phyloP scores from a whole-genome alignment of 2,113 vertebrate species.

The Hippolais icterina region DNA sequence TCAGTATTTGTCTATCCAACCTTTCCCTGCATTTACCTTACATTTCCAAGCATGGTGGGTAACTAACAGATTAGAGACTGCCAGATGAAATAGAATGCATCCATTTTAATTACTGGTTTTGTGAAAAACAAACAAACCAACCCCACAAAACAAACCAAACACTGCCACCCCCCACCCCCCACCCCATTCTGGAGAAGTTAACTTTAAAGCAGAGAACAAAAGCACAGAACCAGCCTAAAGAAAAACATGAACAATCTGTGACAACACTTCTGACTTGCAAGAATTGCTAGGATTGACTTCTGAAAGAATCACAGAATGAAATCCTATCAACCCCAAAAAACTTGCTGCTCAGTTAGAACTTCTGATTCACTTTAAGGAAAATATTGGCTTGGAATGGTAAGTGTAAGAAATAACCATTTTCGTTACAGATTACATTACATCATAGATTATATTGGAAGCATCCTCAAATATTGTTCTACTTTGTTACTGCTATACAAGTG shows the following conservation, averaged over 20 bases:
- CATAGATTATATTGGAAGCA: rapidly evolving
- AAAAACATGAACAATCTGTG: neutral
- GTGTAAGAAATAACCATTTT: neutral
- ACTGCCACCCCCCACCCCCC: no score
- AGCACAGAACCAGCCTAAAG: neutral
- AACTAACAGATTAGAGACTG: neutral
- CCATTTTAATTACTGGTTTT: neutral
- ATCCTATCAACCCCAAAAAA: neutral
- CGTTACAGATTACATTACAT: neutral
- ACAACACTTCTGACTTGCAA: neutral
- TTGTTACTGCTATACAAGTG: neutral
- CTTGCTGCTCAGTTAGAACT: neutral
- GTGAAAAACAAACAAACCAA: neutral
- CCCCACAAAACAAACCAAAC: no score
- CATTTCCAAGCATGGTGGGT: neutral
- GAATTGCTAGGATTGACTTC: neutral
- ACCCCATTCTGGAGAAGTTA: neutral
- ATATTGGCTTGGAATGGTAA: rapidly evolving
- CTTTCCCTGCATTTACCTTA: neutral
- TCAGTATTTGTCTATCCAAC: neutral
- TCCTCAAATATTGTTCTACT: neutral
- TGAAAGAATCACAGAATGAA: neutral
- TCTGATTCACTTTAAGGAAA: neutral
- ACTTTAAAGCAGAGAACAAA: neutral
- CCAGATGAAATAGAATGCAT: neutral